Percentiles rank a stretch among this genome's conserved stretches.
Conservation (phyloP, 2,797 vertebrate genomes). For the Columba guinea region DNA sequence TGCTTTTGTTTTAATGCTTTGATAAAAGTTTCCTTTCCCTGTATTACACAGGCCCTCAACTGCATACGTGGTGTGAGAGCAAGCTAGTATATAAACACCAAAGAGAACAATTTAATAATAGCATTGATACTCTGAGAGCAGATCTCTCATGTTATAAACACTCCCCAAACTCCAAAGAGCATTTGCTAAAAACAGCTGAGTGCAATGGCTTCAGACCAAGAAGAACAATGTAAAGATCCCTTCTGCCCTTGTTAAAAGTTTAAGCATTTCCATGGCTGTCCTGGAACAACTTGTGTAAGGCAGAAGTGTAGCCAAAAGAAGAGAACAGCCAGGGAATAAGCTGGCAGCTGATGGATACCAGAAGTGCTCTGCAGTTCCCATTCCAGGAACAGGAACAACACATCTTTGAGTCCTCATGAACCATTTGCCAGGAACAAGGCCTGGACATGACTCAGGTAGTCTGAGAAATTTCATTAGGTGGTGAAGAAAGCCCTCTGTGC, state of each 20-base stretch:
- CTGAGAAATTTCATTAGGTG: not conserved
- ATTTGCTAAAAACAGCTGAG: not conserved
- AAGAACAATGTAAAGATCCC: not conserved
- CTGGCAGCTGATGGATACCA: not conserved
- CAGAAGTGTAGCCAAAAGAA: not conserved
- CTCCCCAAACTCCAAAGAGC: not conserved
- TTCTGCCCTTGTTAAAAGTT: not conserved
- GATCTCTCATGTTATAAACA: not conserved
- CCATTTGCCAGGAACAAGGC: not conserved
- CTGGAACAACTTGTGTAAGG: not conserved
- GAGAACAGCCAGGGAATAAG: not conserved
- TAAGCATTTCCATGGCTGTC: not conserved
- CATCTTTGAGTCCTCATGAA: not conserved
- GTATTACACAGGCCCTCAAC: not conserved
- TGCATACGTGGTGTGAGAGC: not conserved
- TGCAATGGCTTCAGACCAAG: not conserved
- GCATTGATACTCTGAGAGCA: not conserved
- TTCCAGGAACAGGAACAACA: not conserved
- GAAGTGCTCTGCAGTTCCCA: not conserved
- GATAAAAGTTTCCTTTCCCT: not conserved
- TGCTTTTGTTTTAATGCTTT: not conserved
- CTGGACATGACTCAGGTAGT: not conserved
- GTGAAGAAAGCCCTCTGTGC: not conserved
- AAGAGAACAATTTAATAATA: not conserved
- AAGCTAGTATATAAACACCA: not conserved